These are phyloP conservation scores for Zaprionus obscuricornis DNA, from an alignment of 2,888 invertebrate species.

Conservation along the genomic window DNA sequence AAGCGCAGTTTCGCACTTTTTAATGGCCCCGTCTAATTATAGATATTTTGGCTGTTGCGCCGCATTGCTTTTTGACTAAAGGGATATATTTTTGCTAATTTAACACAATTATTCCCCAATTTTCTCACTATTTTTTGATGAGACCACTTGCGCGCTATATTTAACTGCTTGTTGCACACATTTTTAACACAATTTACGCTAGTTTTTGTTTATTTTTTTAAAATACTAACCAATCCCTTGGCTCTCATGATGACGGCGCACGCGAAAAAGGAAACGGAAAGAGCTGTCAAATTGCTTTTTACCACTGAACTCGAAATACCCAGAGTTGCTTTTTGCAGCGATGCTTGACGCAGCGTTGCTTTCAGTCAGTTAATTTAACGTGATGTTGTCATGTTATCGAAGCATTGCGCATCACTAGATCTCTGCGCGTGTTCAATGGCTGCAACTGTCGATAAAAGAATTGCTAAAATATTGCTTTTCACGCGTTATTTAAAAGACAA, in stretches of 20 bases:
- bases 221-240: constrained; percentile 90
- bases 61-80: too few species aligned
- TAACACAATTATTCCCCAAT: constrained; percentile 5
- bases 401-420: constrained; percentile 53
- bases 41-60: too few species aligned
- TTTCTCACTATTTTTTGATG: constrained; percentile 9
- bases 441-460: constrained; percentile 59
- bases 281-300: constrained; percentile 57
- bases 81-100: constrained; percentile 18
- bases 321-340: constrained; percentile 33
- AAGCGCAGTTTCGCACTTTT: too few species aligned
- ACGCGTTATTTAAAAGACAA: constrained; percentile 44
- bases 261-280: constrained; percentile 84
- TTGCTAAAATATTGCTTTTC: constrained; percentile 49
- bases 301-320: constrained; percentile 47
- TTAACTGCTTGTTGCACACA: constrained; percentile 21
- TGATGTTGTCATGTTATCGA: constrained; percentile 46
- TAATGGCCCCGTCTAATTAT: too few species aligned
- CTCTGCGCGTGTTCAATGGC: constrained; percentile 70
- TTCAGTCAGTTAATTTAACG: constrained; percentile 52
- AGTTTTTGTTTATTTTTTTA: constrained; percentile 48
- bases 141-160: not conserved
- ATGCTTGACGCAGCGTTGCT: constrained; percentile 39
- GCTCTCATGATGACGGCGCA: constrained; percentile 90
- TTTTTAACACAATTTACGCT: constrained; percentile 39